These are phyloP conservation scores for Ceyx melanurus DNA, from an alignment of 2,113 vertebrate genomes.

Conservation along the genomic window DNA sequence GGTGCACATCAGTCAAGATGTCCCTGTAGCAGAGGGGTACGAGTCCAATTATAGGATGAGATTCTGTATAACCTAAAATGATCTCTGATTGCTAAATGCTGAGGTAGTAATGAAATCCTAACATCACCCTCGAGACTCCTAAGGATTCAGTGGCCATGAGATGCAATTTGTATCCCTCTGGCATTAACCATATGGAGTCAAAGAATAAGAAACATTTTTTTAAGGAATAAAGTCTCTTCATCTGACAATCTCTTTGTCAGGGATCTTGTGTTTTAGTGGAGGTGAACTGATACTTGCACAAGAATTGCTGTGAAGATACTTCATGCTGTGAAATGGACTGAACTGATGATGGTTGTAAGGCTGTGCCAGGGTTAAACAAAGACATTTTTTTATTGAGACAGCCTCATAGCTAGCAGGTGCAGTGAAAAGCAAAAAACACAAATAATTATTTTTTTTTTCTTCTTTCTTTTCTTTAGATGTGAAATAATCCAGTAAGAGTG, in stretches of 20 bases:
- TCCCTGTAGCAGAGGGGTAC: not conserved
- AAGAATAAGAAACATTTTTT: not conserved
- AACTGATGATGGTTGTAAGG: not conserved
- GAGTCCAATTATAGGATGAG: not conserved
- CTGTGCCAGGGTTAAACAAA: not conserved
- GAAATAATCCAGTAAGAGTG: not conserved
- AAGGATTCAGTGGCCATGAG: not conserved
- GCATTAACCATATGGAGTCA: not conserved
- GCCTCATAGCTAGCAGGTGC: not conserved
- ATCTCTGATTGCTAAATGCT: not conserved
- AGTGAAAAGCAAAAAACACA: not conserved
- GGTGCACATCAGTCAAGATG: not conserved
- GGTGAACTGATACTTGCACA: not conserved
- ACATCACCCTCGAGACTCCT: not conserved
- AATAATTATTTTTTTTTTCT: not conserved
- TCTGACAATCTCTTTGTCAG: not conserved
- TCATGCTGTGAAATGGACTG: not conserved
- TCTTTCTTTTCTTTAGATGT: not conserved
- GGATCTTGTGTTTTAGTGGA: not conserved
- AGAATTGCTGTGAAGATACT: not conserved
- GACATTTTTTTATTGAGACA: not conserved
- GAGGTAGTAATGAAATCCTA: not conserved
- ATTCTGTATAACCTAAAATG: not conserved
- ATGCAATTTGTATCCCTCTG: not conserved
- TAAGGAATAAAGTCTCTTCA: not conserved